Percentiles rank a stretch among this genome's conserved stretches.
These are phyloP conservation scores for Euplagia quadripunctaria DNA, from an alignment of 2,888 invertebrate genomes.

Conservation along the genomic window DNA sequence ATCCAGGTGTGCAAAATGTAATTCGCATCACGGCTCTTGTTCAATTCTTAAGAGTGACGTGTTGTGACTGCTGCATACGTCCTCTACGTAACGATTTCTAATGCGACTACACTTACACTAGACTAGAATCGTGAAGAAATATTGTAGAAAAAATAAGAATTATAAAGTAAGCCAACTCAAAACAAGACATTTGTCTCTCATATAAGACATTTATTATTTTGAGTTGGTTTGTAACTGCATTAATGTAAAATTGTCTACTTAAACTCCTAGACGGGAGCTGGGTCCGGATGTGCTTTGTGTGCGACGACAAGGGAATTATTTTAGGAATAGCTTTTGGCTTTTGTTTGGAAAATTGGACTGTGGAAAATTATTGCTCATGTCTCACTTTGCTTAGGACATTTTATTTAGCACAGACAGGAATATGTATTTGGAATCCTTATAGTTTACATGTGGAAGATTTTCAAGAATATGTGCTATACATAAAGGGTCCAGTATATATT, in stretches of 20 bases:
- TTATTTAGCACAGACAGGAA: too few species aligned
- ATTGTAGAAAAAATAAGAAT: neutral
- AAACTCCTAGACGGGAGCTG: neutral
- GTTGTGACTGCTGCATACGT: neutral
- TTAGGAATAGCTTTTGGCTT: neutral
- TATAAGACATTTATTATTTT: neutral
- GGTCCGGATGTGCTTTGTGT: neutral
- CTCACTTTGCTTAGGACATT: too few species aligned
- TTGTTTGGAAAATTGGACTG: neutral
- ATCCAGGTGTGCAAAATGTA: neutral
- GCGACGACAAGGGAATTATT: neutral
- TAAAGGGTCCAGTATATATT: too few species aligned
- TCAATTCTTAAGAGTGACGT: slow-evolving; percentile 7
- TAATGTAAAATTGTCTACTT: neutral
- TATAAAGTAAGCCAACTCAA: neutral
- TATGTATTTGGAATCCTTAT: too few species aligned
- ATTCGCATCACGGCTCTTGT: slow-evolving; percentile 3
- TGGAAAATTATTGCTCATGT: too few species aligned
- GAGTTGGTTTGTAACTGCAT: neutral
- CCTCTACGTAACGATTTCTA: neutral
- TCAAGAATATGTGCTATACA: too few species aligned
- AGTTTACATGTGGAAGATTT: too few species aligned
- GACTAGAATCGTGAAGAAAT: neutral
- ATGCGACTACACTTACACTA: neutral
- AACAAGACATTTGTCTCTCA: too few species aligned